Percentiles rank a stretch among this genome's conserved stretches.
These are phyloP conservation scores for Zosterops lateralis DNA, from an alignment of 2,113 vertebrate genomes.

Conservation along the genomic window DNA sequence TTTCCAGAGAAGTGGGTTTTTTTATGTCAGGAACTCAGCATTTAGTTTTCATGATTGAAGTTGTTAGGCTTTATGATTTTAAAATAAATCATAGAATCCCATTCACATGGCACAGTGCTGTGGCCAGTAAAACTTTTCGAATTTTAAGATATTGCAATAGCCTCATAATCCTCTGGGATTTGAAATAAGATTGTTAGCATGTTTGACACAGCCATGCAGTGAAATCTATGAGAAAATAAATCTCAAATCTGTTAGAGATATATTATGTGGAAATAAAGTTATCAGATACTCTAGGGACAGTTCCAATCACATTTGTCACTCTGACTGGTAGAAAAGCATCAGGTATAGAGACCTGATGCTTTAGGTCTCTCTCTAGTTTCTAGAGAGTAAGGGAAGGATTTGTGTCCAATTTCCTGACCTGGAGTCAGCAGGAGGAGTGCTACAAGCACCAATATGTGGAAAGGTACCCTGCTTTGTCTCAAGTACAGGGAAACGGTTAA, in stretches of 20 bases:
- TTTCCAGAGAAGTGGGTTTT: neutral
- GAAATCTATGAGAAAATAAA: neutral
- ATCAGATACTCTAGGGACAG: neutral
- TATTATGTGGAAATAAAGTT: neutral
- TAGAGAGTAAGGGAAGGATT: neutral
- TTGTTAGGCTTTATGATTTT: neutral
- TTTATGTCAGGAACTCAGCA: neutral
- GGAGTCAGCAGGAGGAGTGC: neutral
- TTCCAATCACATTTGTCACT: neutral
- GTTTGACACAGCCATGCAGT: neutral
- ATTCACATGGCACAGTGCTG: neutral
- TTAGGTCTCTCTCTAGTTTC: neutral
- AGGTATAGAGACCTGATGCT: neutral
- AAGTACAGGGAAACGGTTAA: too few relatives aligned
- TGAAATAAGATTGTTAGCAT: neutral
- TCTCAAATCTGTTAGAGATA: neutral
- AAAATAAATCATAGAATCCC: neutral
- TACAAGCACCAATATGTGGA: neutral
- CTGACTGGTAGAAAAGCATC: fast-evolving
- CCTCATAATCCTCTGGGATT: neutral
- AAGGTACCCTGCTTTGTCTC: neutral
- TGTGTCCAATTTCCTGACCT: neutral
- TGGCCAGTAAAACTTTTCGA: neutral
- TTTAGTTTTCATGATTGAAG: neutral
- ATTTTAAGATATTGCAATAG: neutral